Percentiles rank a stretch among this genome's conserved stretches.
Conservation (phyloP, 2,888 invertebrate species). For the Lampropteryx suffumata region DNA sequence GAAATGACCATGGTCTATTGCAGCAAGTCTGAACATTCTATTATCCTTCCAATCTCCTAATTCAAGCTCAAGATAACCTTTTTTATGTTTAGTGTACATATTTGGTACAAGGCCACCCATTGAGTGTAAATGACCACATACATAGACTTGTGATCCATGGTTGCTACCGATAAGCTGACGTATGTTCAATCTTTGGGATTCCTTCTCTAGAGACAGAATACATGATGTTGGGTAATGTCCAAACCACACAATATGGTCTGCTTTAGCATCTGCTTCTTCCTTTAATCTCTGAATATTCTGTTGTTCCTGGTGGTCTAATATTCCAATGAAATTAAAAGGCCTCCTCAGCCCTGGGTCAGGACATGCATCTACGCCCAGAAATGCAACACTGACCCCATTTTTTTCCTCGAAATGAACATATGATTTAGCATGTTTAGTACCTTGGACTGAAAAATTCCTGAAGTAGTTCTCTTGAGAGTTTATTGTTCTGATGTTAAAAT, state of each 20-base stretch:
- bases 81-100: constrained; percentile 94
- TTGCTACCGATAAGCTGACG: constrained; percentile 83
- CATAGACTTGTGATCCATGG: constrained; percentile 87
- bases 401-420: constrained; percentile 85
- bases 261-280: constrained; percentile 73
- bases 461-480: constrained; percentile 89
- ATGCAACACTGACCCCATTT: constrained; percentile 87
- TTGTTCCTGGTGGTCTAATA: constrained; percentile 83
- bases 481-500: constrained; percentile 90
- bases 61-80: constrained; percentile 93
- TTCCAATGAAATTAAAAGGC: constrained; percentile 96
- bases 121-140: constrained; percentile 95
- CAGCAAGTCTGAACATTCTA: constrained; percentile 91
- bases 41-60: constrained; percentile 96
- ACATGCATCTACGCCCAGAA: constrained; percentile 94
- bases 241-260: constrained; percentile 84
- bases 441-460: constrained; percentile 91
- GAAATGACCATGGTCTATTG: constrained; percentile 94
- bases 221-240: constrained; percentile 97
- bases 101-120: constrained; percentile 89
- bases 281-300: constrained; percentile 81
- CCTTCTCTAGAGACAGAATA: constrained; percentile 84
- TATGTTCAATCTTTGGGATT: constrained; percentile 73
- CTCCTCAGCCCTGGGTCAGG: constrained; percentile 92
- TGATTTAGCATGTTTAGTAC: constrained; percentile 85